Evolutionary conservation across 2,113 vertebrate genomes (phyloP), one percentile per base, ranked within the genome.

Genomic region (Ondatra zibethicus): DNA sequence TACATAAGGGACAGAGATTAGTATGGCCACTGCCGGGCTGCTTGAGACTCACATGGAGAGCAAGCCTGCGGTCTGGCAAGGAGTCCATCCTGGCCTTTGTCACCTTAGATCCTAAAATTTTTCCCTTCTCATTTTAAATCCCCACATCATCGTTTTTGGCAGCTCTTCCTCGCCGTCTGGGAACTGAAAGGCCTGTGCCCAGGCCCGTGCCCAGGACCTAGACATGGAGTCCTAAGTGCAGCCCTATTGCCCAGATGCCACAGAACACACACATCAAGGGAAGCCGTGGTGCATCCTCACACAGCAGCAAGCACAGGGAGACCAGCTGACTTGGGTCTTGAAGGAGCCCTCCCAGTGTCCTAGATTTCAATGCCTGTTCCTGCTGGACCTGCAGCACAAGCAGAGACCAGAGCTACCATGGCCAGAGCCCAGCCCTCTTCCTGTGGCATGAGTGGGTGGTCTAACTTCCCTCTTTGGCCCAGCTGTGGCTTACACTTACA

Each of bases 11-110:
- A 45, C 7, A 77, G 89, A 47, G 33, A 1, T 36, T 25, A 3
- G 14, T n/a, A 0, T 6, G 0, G 6, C 27, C 0, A 76, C n/a
- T 76, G 39, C 84, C 5, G 0, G 39, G 58, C 68, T 33, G 39
- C 2, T 9, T 1, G 19, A 0, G 47, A n/a, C 9, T 11, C 4
- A 2, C 31, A 13, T 23, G 16, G 11, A 47, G 21, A 55, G 17
- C 16, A 12, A 1, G 25, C 50, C 65, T 61, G 14, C 25, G 9
- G 27, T 25, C 55, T 25, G 4, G 10, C 12, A 0, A 25, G 65
- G 23, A 17, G 16, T 3, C 13, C n/a, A 13, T 29, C 87, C 39
- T 66, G 23, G 14, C 70, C 19, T 66, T 55, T 25, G 3, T 6
- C 10, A 61, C 61, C n/a, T 66, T 25, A 70, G 33, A 36, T 70